These are phyloP conservation scores for Chloebia gouldiae DNA, from an alignment of 2,113 vertebrate genomes.

Conservation along the genomic window DNA sequence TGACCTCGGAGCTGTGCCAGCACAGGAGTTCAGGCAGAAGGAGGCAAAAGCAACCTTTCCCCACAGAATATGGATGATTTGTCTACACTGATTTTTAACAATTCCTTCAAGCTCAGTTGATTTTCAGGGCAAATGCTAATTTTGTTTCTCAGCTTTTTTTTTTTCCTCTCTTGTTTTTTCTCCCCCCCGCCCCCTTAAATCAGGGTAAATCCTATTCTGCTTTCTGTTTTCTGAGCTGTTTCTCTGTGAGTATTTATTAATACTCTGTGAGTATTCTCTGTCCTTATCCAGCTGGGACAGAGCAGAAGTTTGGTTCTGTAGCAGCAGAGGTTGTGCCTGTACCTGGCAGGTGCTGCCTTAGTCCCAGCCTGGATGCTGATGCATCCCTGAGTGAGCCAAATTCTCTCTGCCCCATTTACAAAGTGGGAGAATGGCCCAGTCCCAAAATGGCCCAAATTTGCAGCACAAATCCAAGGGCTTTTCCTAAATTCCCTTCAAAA, in stretches of 20 bases:
- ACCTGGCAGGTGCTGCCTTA: not conserved
- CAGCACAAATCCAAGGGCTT: not conserved
- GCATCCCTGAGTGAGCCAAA: not conserved
- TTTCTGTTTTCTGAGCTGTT: not conserved
- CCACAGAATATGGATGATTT: not conserved
- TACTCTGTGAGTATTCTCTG: not conserved
- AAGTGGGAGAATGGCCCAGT: not conserved
- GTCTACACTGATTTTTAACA: not conserved
- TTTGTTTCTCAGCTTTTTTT: not conserved
- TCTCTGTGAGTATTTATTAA: not conserved
- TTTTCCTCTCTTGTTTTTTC: accelerated
- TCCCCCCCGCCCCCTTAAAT: not conserved
- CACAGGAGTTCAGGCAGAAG: not conserved
- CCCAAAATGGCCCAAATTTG: not conserved
- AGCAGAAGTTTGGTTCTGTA: not conserved
- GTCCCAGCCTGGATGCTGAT: not conserved
- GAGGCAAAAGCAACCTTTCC: not conserved
- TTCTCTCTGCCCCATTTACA: not conserved
- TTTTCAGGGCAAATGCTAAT: not conserved
- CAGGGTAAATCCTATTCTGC: not conserved
- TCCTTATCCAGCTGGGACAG: not conserved
- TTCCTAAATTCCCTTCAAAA: not conserved
- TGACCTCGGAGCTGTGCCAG: not conserved
- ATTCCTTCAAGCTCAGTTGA: not conserved
- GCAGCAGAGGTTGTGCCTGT: not conserved